Evolutionary conservation across 2,888 invertebrate species (phyloP), one percentile per base, ranked within the genome.

Genomic region (Drosophila engyochracea): DNA sequence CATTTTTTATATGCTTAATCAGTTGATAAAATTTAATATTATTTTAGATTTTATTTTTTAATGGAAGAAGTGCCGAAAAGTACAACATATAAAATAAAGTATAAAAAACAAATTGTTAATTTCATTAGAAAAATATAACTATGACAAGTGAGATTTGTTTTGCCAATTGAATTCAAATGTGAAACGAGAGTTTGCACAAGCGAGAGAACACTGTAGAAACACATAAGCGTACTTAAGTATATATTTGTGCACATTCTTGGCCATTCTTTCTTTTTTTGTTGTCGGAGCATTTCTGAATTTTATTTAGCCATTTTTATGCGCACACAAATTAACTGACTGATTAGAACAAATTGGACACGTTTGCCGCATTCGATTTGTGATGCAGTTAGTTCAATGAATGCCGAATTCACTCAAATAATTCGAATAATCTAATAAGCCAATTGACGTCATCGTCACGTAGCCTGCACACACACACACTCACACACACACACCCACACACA

Each of bases 271-370:
- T 68, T 72, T 76, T 72, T 73, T 80, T 80, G 74, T 76, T 76
- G 77, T 83, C 77, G 76, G 63, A 39, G 55, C 47, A 66, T 68
- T 73, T 61, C 70, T 70, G 62, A 75, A 75, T 74, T 84, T 78
- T 75, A 81, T 70, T 74, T 51, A 1, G 64, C 59, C 62, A 59
- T 85, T 73, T 82, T 81, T 76, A 70, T 81, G 74, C 31, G 14
- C 19, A 69, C 51, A 54, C 22, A 22, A 49, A 70, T 63, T 49
- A 31, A 39, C 31, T 52, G 30, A 76, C 76, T 71, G 72, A 73
- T 82, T 85, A 37, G 35, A 55, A 51, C 74, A 80, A 85, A 52
- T 81, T 76, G 74, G 55, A 66, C 77, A 77, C 83, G 76, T 70
- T 75, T 67, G 59, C 59, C 60, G 63, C 72, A 59, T 70, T 70